Evolutionary conservation across 2,888 invertebrate genomes (phyloP).

Genomic region (Galerucella nymphaeae): DNA sequence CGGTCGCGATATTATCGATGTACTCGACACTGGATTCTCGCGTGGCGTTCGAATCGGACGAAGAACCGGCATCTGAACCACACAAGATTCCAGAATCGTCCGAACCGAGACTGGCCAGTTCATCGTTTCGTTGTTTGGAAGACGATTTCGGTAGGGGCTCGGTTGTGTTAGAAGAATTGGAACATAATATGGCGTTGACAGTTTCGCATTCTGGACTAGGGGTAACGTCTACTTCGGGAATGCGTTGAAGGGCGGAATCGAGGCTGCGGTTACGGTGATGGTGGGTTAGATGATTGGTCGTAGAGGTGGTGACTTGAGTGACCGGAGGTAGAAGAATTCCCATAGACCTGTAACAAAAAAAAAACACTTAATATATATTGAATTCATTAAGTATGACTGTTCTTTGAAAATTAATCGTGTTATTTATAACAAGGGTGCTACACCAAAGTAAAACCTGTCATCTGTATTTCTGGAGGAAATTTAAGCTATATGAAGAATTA

Average conservation of each 20-base stretch:
- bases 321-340: conserved; percentile 73
- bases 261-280: conserved; percentile 91
- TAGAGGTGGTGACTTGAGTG: conserved; percentile 66
- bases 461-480: too few species aligned
- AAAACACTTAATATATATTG: too few species aligned
- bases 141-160: conserved; percentile 54
- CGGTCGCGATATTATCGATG: conserved; percentile 61
- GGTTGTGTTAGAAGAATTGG: conserved; percentile 42
- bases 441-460: too few species aligned
- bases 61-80: conserved; percentile 69
- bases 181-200: conserved; percentile 62
- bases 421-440: too few species aligned
- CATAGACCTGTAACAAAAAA: conserved; percentile 69
- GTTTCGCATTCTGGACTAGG: conserved; percentile 73
- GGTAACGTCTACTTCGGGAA: conserved; percentile 84
- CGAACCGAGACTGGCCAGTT: conserved; percentile 75
- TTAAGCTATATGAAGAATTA: too few species aligned
- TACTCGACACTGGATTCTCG: conserved; percentile 69
- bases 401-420: too few species aligned
- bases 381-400: too few species aligned
- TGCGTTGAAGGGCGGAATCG: conserved; percentile 89
- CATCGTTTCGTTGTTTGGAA: conserved; percentile 67
- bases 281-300: conserved; percentile 64
- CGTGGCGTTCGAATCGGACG: conserved; percentile 64
- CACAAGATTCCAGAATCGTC: conserved; percentile 84